Conservation (phyloP, 2,888 invertebrate genomes). For the Parnassius orleans region DNA sequence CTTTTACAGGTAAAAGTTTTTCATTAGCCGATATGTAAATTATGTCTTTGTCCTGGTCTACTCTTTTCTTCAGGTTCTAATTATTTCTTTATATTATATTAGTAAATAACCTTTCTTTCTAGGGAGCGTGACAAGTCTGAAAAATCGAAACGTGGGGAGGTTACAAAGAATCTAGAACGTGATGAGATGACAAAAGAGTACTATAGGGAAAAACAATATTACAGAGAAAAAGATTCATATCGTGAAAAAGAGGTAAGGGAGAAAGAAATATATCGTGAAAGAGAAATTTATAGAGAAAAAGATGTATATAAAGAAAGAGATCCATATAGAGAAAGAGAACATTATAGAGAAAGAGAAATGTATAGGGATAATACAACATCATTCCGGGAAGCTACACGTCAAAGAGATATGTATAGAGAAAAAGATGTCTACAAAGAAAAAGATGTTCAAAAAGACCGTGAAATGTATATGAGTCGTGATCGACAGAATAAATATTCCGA, state of each 20-base stretch:
- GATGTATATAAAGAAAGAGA: conserved; percentile 67
- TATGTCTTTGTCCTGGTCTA: no score
- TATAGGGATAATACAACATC: conserved; percentile 57
- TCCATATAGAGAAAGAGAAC: conserved; percentile 66
- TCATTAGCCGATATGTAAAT: neutral
- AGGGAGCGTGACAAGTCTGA: conserved; percentile 75
- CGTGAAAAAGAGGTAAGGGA: conserved; percentile 47
- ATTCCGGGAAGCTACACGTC: conserved; percentile 53
- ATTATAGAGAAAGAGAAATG: conserved; percentile 60
- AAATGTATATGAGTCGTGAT: conserved; percentile 58
- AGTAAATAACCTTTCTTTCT: conserved; percentile 30
- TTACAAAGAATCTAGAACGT: conserved; percentile 60
- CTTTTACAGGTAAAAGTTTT: conserved; percentile 60
- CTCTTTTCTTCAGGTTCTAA: no score
- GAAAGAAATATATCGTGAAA: conserved; percentile 60
- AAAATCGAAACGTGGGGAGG: conserved; percentile 61
- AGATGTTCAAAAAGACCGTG: conserved; percentile 58
- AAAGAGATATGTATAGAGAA: conserved; percentile 41
- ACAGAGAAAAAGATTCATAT: conserved; percentile 57
- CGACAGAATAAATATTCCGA: conserved; percentile 66
- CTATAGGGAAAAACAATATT: conserved; percentile 73
- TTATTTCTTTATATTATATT: no score
- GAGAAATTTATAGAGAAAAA: conserved; percentile 62
- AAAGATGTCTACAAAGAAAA: conserved; percentile 46
- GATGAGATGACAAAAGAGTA: conserved; percentile 73